Evolutionary conservation across 1,140 invertebrate species (phyloP), one percentile per base, ranked within the genome.

Genomic region (Calliopsis andreniformis): DNA sequence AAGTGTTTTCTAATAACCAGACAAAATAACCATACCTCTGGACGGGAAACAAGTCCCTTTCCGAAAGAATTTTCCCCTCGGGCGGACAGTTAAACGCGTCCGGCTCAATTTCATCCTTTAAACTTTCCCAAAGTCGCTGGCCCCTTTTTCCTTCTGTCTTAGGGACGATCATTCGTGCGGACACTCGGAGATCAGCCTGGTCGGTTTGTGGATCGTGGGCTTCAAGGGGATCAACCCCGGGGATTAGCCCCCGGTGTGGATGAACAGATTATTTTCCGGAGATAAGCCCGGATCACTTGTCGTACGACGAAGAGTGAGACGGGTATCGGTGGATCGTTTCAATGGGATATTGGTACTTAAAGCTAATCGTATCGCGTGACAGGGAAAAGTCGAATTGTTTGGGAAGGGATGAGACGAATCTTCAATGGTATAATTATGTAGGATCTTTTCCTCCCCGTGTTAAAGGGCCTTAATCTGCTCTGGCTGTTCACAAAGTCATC

Each of bases 211-310:
- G 73, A 76, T 59, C 55, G 73, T 58, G 43, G 55, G 43, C 59
- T 30, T 43, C 63, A 53, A 53, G 63, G 78, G 75, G 62, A 5
- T 71, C 56, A 77, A 55, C 67, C 35, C 58, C 68, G 30, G 20
- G 66, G 75, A 77, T 71, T 71, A 77, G 68, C 76, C 51, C 35
- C 16, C 76, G 69, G 76, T 78, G 76, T 78, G 70, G 76, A 78
- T 78, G 69, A 72, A 73, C 70, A 73, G 69, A 73, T 78, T 78
- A 78, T 73, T 78, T 73, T 51, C 61, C 43, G 8, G 30, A 66
- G 69, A 78, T 78, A 71, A 78, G 69, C 53, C 64, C 63, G 35
- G 68, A 71, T 77, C 75, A 67, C 25, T 71, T 77, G 71, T 63
- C 64, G 35, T 42, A 28, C 32, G 61, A 8, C 12, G n/a, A 30